A percentile compares a stretch with the other conserved stretches of the same genome.
Evolutionary conservation across 2,113 vertebrate genomes (phyloP).

Genomic region (Tachuris rubrigastra): DNA sequence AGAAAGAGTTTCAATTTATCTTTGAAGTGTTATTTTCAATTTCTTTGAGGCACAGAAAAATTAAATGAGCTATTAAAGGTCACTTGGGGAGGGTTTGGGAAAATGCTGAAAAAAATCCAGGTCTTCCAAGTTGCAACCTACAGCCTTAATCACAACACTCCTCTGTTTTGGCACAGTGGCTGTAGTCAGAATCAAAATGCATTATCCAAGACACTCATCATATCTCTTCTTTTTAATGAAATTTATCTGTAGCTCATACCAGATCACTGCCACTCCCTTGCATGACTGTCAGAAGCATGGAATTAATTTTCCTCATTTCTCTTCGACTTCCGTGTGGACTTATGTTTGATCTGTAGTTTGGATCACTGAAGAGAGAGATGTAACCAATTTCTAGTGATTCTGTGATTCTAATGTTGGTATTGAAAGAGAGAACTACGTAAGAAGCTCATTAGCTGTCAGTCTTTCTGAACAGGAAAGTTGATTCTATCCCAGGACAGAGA

Average conservation of each 20-base stretch:
- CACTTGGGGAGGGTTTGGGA: background rate
- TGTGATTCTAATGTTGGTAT: background rate
- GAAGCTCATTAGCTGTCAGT: background rate
- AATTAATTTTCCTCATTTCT: constrained; percentile 1
- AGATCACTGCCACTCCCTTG: background rate
- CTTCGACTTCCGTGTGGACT: background rate
- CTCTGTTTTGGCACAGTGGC: background rate
- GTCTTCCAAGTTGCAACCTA: background rate
- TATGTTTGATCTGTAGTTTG: background rate
- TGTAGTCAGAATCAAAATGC: background rate
- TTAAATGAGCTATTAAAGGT: constrained; percentile 52
- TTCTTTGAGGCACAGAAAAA: background rate
- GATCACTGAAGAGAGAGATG: background rate
- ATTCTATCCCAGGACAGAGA: background rate
- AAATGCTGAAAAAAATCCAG: constrained; percentile 31
- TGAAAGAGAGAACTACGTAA: background rate
- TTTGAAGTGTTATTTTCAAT: constrained; percentile 47
- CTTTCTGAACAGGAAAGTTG: background rate
- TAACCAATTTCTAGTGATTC: background rate
- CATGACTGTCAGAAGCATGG: background rate
- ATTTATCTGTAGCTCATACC: background rate
- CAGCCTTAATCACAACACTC: constrained; percentile 1
- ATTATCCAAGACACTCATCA: background rate
- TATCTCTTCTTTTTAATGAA: background rate
- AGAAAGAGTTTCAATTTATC: constrained; percentile 46